Conservation (phyloP, 2,888 invertebrate genomes). For the Agriopis leucophaearia region DNA sequence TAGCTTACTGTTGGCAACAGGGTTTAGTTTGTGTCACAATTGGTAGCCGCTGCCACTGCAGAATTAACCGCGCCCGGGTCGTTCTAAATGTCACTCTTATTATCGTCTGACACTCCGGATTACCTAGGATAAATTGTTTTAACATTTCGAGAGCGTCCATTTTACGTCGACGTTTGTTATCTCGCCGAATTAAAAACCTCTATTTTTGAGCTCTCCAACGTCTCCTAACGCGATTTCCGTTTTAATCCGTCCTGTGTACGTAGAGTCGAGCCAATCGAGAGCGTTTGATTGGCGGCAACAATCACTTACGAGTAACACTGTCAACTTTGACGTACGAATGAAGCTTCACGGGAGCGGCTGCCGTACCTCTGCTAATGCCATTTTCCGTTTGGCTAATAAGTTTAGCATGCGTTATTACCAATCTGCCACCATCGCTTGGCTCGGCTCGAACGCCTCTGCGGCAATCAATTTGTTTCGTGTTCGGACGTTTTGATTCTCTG, state of each 20-base stretch:
- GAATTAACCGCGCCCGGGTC: slow-evolving; percentile 79
- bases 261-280: slow-evolving; percentile 67
- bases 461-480: slow-evolving; percentile 84
- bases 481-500: slow-evolving; percentile 81
- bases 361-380: slow-evolving; percentile 80
- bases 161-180: slow-evolving; percentile 77
- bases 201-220: slow-evolving; percentile 56
- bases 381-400: slow-evolving; percentile 86
- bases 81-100: slow-evolving; percentile 86
- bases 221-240: slow-evolving; percentile 64
- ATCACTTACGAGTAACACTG: slow-evolving; percentile 77
- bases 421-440: slow-evolving; percentile 74
- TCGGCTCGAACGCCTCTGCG: slow-evolving; percentile 71
- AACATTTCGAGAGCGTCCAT: slow-evolving; percentile 76
- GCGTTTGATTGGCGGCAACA: slow-evolving; percentile 82
- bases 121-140: slow-evolving; percentile 85
- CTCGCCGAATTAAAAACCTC: slow-evolving; percentile 72
- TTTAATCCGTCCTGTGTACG: slow-evolving; percentile 64
- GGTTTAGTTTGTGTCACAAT: slow-evolving; percentile 83
- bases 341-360: slow-evolving; percentile 72
- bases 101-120: slow-evolving; percentile 84
- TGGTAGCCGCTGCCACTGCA: slow-evolving; percentile 74
- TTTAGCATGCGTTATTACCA: slow-evolving; percentile 86
- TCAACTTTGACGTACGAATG: slow-evolving; percentile 80
- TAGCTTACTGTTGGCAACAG: slow-evolving; percentile 79